Evolutionary conservation across 2,797 vertebrate genomes (phyloP), one percentile per base, ranked within the genome.

Genomic region (Myiotriccus ornatus): DNA sequence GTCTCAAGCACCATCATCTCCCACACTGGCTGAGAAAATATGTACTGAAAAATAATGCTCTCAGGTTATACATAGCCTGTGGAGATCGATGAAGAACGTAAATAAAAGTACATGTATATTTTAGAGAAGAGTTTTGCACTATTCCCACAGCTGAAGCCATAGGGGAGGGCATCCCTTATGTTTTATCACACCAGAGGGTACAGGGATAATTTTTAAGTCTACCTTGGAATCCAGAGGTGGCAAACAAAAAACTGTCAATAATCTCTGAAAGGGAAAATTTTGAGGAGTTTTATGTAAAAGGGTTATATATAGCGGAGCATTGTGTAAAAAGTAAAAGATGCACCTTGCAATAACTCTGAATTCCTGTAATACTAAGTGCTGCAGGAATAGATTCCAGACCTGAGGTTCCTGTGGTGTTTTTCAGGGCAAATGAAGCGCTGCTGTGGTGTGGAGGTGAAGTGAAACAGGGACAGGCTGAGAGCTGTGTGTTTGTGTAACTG

Each of bases 401-500:
- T 21, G 44, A 52, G 32, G 18, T 6, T 68, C 37, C 50, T 64
- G 30, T 56, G 44, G 37, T 60, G 23, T 18, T 1, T 84, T 81
- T 56, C 44, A 22, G 49, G 65, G 34, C 60, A 86, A 55, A 23
- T 50, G 15, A 24, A 37, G 34, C 50, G 3, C 19, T 52, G 4
- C 52, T 50, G 35, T 35, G 67, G 20, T n/a, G 28, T 59, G 46
- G 60, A 79, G 49, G 18, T n/a, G 63, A 62, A 79, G 55, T 23
- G 39, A 39, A 64, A 49, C 30, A 71, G 34, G 39, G 49, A 5
- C 43, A 41, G 24, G 46, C 80, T 1, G 5, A 39, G 64, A 39
- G 4, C 53, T 6, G 9, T 14, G n/a, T 2, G 1, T 50, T 56
- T 52, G 20, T 4, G 0, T 32, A 64, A 43, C 34, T 18, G 4